phyloP scores from a whole-genome alignment of 2,888 invertebrate genomes.

The Sipha maydis region DNA sequence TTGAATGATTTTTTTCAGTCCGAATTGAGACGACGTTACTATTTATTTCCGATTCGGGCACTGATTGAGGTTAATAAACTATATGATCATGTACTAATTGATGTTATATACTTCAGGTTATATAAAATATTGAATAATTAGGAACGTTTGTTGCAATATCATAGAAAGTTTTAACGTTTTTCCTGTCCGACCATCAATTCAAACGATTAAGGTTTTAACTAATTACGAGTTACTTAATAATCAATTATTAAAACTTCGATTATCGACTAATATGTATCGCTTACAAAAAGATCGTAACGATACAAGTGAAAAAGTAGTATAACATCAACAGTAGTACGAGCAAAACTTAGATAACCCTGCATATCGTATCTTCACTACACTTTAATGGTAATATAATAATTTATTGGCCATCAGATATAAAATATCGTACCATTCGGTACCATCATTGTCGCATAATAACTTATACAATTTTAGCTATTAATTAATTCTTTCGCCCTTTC shows the following conservation, averaged over 20 bases:
- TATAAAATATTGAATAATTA: too few relatives aligned
- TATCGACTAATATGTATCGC: background rate
- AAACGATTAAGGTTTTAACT: too few relatives aligned
- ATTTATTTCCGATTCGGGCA: too few relatives aligned
- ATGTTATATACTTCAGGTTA: too few relatives aligned
- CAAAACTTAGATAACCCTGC: background rate
- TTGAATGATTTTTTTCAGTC: too few relatives aligned
- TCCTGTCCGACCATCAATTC: too few relatives aligned
- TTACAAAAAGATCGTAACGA: background rate
- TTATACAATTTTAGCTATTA: constrained; percentile 32
- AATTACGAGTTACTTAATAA: background rate
- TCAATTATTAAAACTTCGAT: background rate
- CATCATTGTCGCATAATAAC: constrained; percentile 19
- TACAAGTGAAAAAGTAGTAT: constrained; percentile 8
- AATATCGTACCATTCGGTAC: constrained; percentile 57
- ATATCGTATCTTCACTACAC: background rate
- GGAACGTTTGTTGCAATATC: too few relatives aligned
- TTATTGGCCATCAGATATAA: constrained; percentile 45
- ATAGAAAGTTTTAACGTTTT: too few relatives aligned
- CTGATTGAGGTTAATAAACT: too few relatives aligned
- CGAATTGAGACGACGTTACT: too few relatives aligned
- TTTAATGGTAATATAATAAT: constrained; percentile 38
- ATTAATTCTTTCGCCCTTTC: constrained; percentile 29
- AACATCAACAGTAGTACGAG: background rate
- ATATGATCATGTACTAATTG: too few relatives aligned